Conservation (phyloP, 2,797 vertebrate species). For the Acrocephalus scirpaceus region DNA sequence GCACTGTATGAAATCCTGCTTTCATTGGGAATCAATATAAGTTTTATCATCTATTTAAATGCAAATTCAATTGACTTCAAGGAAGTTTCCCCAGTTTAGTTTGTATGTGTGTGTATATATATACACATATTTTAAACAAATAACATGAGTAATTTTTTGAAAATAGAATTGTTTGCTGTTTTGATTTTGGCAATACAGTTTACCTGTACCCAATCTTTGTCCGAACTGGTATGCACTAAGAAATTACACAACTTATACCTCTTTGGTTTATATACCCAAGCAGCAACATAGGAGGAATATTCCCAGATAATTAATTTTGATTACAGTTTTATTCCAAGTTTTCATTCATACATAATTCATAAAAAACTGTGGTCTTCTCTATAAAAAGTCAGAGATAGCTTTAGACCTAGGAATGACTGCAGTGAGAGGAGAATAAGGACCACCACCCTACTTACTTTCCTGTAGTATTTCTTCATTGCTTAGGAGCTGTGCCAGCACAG, state of each 20-base stretch:
- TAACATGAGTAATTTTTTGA: neutral
- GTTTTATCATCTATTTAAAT: neutral
- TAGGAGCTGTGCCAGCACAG: neutral
- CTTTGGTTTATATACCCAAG: neutral
- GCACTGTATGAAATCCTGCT: neutral
- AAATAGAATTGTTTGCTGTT: neutral
- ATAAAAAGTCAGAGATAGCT: neutral
- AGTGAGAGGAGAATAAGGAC: neutral
- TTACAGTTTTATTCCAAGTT: neutral
- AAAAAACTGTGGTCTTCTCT: neutral
- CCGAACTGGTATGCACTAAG: neutral
- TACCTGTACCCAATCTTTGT: neutral
- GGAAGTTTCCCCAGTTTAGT: neutral
- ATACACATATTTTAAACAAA: neutral
- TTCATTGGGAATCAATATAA: neutral
- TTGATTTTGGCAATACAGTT: neutral
- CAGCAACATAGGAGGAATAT: neutral
- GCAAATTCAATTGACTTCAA: neutral
- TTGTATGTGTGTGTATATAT: fast-evolving
- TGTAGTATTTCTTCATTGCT: neutral
- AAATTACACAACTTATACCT: neutral
- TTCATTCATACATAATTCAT: neutral
- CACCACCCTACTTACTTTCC: neutral
- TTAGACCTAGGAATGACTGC: neutral
- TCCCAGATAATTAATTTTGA: neutral